These are phyloP conservation scores for Altica lythri DNA, from an alignment of 2,888 invertebrate species.

Conservation along the genomic window DNA sequence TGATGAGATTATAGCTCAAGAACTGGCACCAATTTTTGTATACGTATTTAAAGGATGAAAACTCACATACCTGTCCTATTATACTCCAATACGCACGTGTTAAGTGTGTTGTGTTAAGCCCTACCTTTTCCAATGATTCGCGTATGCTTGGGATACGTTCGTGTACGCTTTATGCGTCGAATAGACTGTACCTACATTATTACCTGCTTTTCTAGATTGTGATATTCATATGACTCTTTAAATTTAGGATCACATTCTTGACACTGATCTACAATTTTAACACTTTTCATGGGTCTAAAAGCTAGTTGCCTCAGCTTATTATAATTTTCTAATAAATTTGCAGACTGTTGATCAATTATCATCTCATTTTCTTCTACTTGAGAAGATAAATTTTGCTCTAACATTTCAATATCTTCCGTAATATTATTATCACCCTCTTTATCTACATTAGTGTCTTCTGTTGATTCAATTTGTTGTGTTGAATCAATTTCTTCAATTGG, in stretches of 20 bases:
- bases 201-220: constrained; percentile 45
- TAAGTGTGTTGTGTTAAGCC: no score
- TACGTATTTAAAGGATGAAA: no score
- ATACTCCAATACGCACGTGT: no score
- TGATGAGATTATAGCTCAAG: no score
- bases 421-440: constrained; percentile 8
- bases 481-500: constrained; percentile 21
- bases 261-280: constrained; percentile 35
- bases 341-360: constrained; percentile 18
- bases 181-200: not conserved
- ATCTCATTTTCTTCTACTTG: no score
- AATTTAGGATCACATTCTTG: constrained; percentile 39
- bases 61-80: no score
- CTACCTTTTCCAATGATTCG: no score
- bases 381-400: no score
- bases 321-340: constrained; percentile 39
- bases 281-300: constrained; percentile 42
- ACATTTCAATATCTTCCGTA: constrained; percentile 12
- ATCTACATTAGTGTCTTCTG: constrained; percentile 4
- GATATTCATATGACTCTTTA: constrained; percentile 42
- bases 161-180: no score
- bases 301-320: constrained; percentile 45
- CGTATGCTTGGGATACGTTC: no score
- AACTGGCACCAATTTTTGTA: no score
- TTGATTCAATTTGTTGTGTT: constrained; percentile 9